Evolutionary conservation across 2,797 vertebrate genomes (phyloP).

Genomic region (Myotis myotis): DNA sequence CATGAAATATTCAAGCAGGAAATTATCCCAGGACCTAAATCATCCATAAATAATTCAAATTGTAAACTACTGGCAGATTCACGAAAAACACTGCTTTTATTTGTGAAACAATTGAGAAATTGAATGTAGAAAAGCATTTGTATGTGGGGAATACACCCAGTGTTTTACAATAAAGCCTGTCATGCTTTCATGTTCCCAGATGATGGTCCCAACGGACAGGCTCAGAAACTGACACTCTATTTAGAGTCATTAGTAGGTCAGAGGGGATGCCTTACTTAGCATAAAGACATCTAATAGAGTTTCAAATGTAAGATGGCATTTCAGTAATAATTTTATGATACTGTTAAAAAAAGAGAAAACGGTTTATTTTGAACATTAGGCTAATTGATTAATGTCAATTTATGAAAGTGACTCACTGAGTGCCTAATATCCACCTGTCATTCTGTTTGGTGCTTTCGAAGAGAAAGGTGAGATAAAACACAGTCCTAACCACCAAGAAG

Average conservation of each 20-base stretch:
- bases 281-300: background rate
- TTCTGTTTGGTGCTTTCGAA: background rate
- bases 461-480: background rate
- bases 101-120: constrained; percentile 50
- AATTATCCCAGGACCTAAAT: constrained; percentile 56
- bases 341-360: background rate
- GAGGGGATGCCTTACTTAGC: background rate
- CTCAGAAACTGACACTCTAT: background rate
- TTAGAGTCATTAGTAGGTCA: constrained; percentile 23
- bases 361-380: background rate
- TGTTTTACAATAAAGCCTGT: background rate
- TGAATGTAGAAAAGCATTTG: constrained; percentile 10
- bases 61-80: constrained; percentile 43
- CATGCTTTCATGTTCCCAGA: background rate
- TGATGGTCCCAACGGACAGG: background rate
- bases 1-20: constrained; percentile 62
- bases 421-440: background rate
- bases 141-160: background rate
- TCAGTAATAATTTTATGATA: background rate
- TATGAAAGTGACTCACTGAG: background rate
- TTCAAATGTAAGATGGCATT: constrained; percentile 12
- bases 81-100: constrained; percentile 39
- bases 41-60: constrained; percentile 60
- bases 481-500: background rate
- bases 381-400: constrained; percentile 19